Conservation (phyloP, 2,113 vertebrate species). For the Loxodonta africana region DNA sequence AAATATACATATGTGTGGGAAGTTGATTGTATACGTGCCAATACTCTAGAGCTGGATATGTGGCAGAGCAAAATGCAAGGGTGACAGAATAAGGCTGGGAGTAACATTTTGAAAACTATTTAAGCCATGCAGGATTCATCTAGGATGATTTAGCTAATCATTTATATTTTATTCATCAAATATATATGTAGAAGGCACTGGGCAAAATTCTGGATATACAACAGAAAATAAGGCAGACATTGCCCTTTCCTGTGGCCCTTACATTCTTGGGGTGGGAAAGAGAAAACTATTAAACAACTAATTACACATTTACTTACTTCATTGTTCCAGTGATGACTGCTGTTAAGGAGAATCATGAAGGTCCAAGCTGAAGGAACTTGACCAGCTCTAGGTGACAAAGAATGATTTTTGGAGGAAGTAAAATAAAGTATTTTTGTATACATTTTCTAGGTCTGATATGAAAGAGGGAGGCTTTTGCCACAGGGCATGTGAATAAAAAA, state of each 20-base stretch:
- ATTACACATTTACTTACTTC: not conserved
- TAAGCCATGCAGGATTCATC: not conserved
- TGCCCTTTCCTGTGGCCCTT: not conserved
- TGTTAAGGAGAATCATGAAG: not conserved
- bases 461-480: conserved; percentile 41
- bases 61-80: not conserved
- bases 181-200: not conserved
- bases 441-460: conserved; percentile 30
- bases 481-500: not conserved
- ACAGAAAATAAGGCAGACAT: not conserved
- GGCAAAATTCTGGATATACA: not conserved
- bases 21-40: not conserved
- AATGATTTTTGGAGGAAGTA: not conserved
- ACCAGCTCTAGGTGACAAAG: not conserved
- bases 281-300: not conserved
- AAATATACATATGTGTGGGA: not conserved
- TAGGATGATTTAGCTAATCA: not conserved
- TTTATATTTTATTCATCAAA: not conserved
- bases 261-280: not conserved
- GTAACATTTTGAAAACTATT: not conserved
- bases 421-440: not conserved
- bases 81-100: not conserved
- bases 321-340: not conserved
- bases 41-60: not conserved
- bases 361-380: not conserved